Base-by-base conservation (phyloP, 2,113 vertebrate genomes). In the Nibea coibor region DNA sequence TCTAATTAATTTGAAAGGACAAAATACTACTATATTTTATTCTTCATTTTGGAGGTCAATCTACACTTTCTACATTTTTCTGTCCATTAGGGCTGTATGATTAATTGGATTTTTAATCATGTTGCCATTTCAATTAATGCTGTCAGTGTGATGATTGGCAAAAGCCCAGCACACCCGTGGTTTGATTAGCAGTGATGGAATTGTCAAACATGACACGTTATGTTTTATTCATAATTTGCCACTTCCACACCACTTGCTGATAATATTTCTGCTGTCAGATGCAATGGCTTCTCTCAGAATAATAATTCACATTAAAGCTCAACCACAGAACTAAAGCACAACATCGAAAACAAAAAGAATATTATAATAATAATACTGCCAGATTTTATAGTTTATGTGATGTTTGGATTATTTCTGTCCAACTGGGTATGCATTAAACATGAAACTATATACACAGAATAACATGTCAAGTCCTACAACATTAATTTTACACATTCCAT, bases 81-180 rank as follows among this genome's bases (percentile, higher is more conserved):
- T 63, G 66, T 91, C 88, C 90, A 91, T 91, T 93, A 91, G 71
- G 78, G 80, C 80, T 85, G 84, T 82, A 92, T 80, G 87, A 92
- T 92, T 93, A 94, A 95, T 93, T 92, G 86, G 86, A 94, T 94
- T 94, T 94, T 94, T 94, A 94, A 95, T 94, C 89, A 93, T 81
- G 89, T 85, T 88, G 89, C 82, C 88, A 88, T 93, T 94, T 94
- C 91, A 94, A 93, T 93, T 93, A 93, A 94, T 90, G 83, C 84
- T 84, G 88, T 92, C 92, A 93, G 88, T 80, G 74, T 78, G 83
- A 85, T 80, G 90, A 92, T 91, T 87, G 90, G 89, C 85, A 64
- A 90, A 88, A 81, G 87, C 80, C 80, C 80, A 81, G 85, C 72
- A 87, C 56, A 62, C 82, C 86, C 70, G 14, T 70, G 58, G 84